Base-by-base conservation (phyloP, 2,113 vertebrate genomes). In the Coracopsis vasa region DNA sequence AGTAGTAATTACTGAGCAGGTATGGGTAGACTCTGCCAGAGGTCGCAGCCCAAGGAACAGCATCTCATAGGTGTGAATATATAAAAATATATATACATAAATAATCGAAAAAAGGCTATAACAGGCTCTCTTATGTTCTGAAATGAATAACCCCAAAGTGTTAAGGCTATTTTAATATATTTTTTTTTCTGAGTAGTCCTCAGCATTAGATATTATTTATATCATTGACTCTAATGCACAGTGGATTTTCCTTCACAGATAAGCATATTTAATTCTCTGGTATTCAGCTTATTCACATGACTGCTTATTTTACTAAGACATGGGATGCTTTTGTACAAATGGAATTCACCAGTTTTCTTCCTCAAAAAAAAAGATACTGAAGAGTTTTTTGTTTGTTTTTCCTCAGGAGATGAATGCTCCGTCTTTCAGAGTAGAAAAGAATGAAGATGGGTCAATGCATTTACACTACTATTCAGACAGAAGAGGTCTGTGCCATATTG, bases 381-480 rank as follows among this genome's bases (percentile, higher is more conserved):
- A 9, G 11, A 16, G 14, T 8, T 51, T 77, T 71, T 61, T 83
- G 41, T 48, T 62, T 87, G 65, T 70, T 90, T 92, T 67, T 74
- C 85, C 86, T 81, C 88, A 98, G 98, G 98, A 98, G 86, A 98
- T 98, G 98, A 98, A 98, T 11, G 98, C 98, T 13, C 98, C 98
- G 29, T 98, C 98, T 56, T 98, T 98, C 77, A 97, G 98, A 80
- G 97, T 98, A 88, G 98, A 98, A 92, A 98, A 98, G 92, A 98
- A 97, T 73, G 96, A 97, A 83, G 97, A 98, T 11, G 97, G 98
- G 25, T 97, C 97, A 29, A 98, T 97, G 98, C 92, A 97, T 88
- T 96, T 98, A 47, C 98, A 98, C 91, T 98, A 98, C 92, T 98
- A 98, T 82, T 98, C 98, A 71, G 98, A 98, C 53, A 97, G 98